phyloP scores from a whole-genome alignment of 2,888 invertebrate species.

The Sphinx pinastri region DNA sequence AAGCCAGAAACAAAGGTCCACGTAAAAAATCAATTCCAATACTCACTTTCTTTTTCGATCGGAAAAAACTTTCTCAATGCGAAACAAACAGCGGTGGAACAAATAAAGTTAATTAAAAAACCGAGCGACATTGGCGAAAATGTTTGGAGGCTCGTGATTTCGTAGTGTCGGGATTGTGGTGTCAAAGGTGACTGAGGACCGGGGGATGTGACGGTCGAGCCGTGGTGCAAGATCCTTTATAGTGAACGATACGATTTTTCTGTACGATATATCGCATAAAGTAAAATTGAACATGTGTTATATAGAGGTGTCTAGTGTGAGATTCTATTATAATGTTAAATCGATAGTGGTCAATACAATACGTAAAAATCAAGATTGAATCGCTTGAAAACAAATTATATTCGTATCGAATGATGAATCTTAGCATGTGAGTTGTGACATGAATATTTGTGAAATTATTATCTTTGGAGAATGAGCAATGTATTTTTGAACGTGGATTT shows the following conservation, averaged over 20 bases:
- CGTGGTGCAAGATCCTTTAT: not conserved
- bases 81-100: not conserved
- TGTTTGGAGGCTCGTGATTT: not conserved
- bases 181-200: not conserved
- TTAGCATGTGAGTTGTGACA: no score
- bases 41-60: not conserved
- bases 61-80: not conserved
- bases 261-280: not conserved
- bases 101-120: slow-evolving; percentile 10
- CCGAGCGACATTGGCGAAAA: not conserved
- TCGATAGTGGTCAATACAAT: no score
- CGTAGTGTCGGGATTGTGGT: not conserved
- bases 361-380: no score
- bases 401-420: no score
- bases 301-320: no score
- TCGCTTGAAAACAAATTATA: no score
- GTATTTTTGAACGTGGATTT: no score
- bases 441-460: no score
- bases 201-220: not conserved
- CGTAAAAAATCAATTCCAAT: slow-evolving; percentile 3
- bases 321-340: no score
- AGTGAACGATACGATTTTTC: not conserved
- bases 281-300: no score
- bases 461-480: no score
- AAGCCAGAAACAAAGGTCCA: not conserved